Base-by-base conservation (phyloP, 2,888 invertebrate genomes). In the Altica lythri region DNA sequence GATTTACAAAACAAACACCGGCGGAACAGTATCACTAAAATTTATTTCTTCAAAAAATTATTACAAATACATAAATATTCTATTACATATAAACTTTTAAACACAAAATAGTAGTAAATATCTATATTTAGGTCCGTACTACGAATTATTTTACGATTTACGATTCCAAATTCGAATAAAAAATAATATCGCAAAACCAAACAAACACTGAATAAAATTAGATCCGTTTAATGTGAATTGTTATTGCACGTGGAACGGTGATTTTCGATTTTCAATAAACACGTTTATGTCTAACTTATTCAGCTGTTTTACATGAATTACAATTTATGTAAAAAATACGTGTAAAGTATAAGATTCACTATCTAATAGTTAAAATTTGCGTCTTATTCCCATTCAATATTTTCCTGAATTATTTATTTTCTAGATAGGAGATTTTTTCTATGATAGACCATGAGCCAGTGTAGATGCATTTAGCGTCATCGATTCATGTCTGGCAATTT, bases 51-150 rank as follows among this genome's bases (percentile, higher is more conserved):
- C n/a, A 27, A 27, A 27, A 5, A 5, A 27, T 27, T 27, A 27
- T 27, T 27, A 27, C 9, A 5, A 5, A 8, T 27, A 9, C 27
- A 27, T 27, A 27, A 27, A 27, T 27, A 27, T 27, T 9, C 27
- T 27, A 27, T 27, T 27, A 5, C 27, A 27, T 9, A 9, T 27
- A 27, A 27, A 27, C 27, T 27, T 2, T 14, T 16, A 35, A 13
- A 35, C 35, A 14, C 35, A 16, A 14, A 35, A 14, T 13, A 35
- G 35, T 35, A 35, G 35, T 35, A 35, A 35, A 35, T 35, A 35
- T 35, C 35, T 35, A 35, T 35, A 35, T 35, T 35, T 35, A 35
- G 16, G n/a, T 35, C 16, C 3, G n/a, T 35, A 35, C 35, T 35
- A 35, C 9, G 16, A 35, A 17, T 35, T 17, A 35, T 35, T 35